phyloP scores from a whole-genome alignment of 2,797 vertebrate genomes.

The Echiichthys vipera region DNA sequence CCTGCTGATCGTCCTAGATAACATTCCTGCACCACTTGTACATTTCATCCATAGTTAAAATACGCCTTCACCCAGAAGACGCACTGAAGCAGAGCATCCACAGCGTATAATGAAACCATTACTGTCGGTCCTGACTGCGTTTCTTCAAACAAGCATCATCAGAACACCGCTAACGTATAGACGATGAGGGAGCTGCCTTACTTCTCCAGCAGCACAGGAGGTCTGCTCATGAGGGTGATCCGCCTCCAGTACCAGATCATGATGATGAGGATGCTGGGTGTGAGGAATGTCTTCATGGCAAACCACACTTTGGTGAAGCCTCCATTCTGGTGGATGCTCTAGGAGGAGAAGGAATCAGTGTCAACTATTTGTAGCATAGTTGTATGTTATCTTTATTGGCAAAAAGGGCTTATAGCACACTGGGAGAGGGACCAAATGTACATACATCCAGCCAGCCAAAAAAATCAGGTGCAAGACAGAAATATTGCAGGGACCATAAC shows the following conservation, averaged over 20 bases:
- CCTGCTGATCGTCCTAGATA: too few species aligned
- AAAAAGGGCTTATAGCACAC: too few species aligned
- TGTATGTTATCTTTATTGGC: not conserved
- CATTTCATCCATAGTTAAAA: constrained; percentile 63
- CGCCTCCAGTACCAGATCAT: constrained; percentile 99
- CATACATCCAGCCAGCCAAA: too few species aligned
- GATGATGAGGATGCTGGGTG: constrained; percentile 95
- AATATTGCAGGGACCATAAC: too few species aligned
- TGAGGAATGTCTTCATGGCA: constrained; percentile 99
- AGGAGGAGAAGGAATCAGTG: not conserved
- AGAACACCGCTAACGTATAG: not conserved
- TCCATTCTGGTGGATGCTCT: constrained; percentile 97
- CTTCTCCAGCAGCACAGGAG: constrained; percentile 96
- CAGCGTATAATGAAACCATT: too few species aligned
- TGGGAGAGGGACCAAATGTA: too few species aligned
- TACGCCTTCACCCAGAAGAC: constrained; percentile 19
- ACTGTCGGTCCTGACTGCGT: too few species aligned
- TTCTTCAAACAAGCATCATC: too few species aligned
- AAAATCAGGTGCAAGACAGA: too few species aligned
- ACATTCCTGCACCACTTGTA: constrained; percentile 52
- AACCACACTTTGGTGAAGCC: constrained; percentile 99
- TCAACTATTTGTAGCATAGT: not conserved
- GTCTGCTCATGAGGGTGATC: constrained; percentile 93
- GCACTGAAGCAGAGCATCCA: too few species aligned
- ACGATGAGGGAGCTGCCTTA: constrained; percentile 77